Evolutionary conservation across 1,140 invertebrate genomes (phyloP).

Genomic region (Psilanteris sp.): DNA sequence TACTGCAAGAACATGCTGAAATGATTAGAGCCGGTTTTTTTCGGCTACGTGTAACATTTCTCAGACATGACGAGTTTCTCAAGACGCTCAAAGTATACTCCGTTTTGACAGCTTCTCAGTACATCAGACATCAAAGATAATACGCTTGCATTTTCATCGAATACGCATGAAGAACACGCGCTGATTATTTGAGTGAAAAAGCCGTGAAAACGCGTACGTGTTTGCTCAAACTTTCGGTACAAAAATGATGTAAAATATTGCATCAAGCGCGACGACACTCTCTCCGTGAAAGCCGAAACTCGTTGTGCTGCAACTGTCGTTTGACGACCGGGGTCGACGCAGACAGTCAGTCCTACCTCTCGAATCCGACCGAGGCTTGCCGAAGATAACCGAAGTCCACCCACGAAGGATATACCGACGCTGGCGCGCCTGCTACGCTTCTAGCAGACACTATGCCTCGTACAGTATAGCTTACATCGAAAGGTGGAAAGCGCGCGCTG

Average conservation of each 20-base stretch:
- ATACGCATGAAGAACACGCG: too few relatives aligned
- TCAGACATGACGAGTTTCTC: slow-evolving; percentile 33
- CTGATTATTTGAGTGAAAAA: too few relatives aligned
- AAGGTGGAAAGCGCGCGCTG: slow-evolving; percentile 15
- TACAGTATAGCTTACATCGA: slow-evolving; percentile 5
- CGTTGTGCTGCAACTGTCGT: slow-evolving; percentile 77
- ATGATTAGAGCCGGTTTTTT: neutral
- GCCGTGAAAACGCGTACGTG: slow-evolving; percentile 55
- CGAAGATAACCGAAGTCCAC: slow-evolving; percentile 67
- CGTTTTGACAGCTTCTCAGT: slow-evolving; percentile 52
- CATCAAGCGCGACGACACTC: slow-evolving; percentile 20
- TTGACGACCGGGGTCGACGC: slow-evolving; percentile 72
- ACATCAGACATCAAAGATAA: neutral
- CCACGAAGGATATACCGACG: slow-evolving; percentile 49
- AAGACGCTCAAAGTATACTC: slow-evolving; percentile 4
- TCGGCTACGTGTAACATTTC: slow-evolving; percentile 10
- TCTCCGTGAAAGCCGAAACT: slow-evolving; percentile 72
- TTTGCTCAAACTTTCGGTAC: slow-evolving; percentile 13
- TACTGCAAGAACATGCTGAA: neutral
- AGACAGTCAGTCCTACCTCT: slow-evolving; percentile 50
- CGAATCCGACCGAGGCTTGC: slow-evolving; percentile 36
- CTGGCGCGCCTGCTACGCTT: slow-evolving; percentile 9
- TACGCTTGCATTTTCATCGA: neutral
- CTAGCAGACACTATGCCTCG: slow-evolving; percentile 13
- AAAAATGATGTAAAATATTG: slow-evolving; percentile 19